These are phyloP conservation scores for Chitala chitala DNA, from an alignment of 2,113 vertebrate species.

Conservation along the genomic window DNA sequence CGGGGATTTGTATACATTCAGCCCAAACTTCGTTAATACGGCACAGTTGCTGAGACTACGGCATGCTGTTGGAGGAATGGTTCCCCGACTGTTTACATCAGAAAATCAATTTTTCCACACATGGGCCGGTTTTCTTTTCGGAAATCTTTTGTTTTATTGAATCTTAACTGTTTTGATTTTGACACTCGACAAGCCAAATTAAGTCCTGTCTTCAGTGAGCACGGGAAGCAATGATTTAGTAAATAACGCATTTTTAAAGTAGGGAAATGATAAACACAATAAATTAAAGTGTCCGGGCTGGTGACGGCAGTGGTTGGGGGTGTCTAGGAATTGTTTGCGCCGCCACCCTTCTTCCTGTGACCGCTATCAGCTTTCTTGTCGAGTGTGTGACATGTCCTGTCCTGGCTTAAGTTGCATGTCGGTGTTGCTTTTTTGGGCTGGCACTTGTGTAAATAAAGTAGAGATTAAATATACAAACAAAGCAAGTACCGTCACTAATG, in stretches of 20 bases:
- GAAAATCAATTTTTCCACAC: too few relatives aligned
- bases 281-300: neutral
- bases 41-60: neutral
- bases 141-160: neutral
- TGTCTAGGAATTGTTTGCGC: constrained; percentile 15
- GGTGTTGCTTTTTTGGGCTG: constrained; percentile 26
- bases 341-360: constrained; percentile 18
- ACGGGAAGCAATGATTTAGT: neutral
- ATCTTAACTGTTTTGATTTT: neutral
- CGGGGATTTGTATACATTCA: neutral
- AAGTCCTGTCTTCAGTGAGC: too few relatives aligned
- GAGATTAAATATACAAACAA: neutral
- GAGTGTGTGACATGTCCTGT: constrained; percentile 21
- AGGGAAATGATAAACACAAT: neutral
- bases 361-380: constrained; percentile 22
- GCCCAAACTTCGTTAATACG: neutral
- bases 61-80: too few relatives aligned
- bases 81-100: too few relatives aligned
- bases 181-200: too few relatives aligned
- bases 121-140: neutral
- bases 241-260: neutral
- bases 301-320: neutral
- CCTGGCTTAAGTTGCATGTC: constrained; percentile 17
- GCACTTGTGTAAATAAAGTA: neutral
- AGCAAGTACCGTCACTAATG: constrained; percentile 3